Evolutionary conservation across 2,888 invertebrate species (phyloP).

Genomic region (Macrophya annulata): DNA sequence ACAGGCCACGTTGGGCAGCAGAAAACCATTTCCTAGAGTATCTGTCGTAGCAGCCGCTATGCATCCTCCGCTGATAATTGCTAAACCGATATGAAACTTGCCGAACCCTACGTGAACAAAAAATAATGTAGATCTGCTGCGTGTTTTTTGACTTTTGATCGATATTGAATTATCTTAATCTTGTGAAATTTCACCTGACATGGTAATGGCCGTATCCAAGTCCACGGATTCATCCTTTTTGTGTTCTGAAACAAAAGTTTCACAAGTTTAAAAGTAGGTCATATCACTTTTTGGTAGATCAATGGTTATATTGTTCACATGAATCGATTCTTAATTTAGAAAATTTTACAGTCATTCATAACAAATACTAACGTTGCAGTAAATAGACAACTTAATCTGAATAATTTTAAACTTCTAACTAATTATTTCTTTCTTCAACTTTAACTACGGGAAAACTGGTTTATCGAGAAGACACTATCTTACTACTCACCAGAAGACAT

Average conservation of each 20-base stretch:
- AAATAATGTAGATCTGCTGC: neutral
- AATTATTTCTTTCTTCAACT: neutral
- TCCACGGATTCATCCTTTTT: neutral
- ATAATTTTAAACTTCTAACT: neutral
- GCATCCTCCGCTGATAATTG: neutral
- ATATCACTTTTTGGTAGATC: neutral
- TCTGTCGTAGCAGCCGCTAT: neutral
- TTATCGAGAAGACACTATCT: neutral
- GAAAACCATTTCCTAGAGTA: neutral
- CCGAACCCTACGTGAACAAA: neutral
- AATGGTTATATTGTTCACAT: too few species aligned
- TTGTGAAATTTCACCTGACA: neutral
- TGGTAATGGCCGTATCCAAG: conserved; percentile 18
- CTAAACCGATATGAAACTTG: conserved; percentile 15
- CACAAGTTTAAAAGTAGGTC: neutral
- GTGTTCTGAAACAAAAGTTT: neutral
- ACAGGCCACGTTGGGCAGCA: neutral
- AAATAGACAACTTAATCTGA: neutral
- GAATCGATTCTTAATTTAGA: neutral
- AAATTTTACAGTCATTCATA: neutral
- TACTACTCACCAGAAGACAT: neutral
- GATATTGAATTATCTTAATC: neutral
- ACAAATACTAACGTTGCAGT: too few species aligned
- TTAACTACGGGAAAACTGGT: neutral
- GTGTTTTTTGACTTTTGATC: neutral